Base-by-base conservation (phyloP, 2,797 vertebrate genomes). In the Brachyalestes nurse region DNA sequence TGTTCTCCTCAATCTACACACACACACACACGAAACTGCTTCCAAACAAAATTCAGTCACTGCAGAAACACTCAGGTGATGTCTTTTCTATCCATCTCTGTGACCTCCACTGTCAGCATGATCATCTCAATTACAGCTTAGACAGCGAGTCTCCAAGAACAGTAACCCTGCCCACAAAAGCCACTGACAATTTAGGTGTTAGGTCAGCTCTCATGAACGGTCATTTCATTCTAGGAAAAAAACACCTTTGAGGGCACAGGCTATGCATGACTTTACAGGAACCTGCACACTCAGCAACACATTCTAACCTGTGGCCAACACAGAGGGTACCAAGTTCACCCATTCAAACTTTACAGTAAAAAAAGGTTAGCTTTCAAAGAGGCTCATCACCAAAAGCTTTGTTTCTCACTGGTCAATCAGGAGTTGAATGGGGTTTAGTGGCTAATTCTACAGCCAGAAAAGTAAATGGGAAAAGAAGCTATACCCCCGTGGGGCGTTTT, bases 271-370 rank as follows among this genome's bases (percentile, higher is more conserved):
- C 51, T 77, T 71, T 21, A 72, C 12, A 65, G 60, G 71, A 78
- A 69, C 45, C 73, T 77, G 76, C 73, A 64, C n/a, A 79, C 69
- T 86, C 82, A 82, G 82, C 82, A 86, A 73, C 71, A 75, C 28
- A 72, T 65, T 73, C 57, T 78, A 76, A 70, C 62, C 60, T 40
- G 74, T 51, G 53, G 34, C 66, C 76, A 74, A 78, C 6, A 14
- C 47, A 70, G 45, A 78, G 62, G 75, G 40, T 55, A 85, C 51
- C 7, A 49, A 70, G 65, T 77, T 86, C 66, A 85, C 38, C 6
- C 25, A 19, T 21, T 71, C 57, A 64, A 70, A 74, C 19, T 6
- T 61, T 16, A 40, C 9, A 7, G 38, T n/a, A 45, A 51, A 23
- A 25, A 47, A 38, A 2, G 2, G 49, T 72, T 7, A 2, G 3